Percentiles rank a stretch among this genome's conserved stretches.
Evolutionary conservation across 2,888 invertebrate species (phyloP).

Genomic region (Resseliella maxima): DNA sequence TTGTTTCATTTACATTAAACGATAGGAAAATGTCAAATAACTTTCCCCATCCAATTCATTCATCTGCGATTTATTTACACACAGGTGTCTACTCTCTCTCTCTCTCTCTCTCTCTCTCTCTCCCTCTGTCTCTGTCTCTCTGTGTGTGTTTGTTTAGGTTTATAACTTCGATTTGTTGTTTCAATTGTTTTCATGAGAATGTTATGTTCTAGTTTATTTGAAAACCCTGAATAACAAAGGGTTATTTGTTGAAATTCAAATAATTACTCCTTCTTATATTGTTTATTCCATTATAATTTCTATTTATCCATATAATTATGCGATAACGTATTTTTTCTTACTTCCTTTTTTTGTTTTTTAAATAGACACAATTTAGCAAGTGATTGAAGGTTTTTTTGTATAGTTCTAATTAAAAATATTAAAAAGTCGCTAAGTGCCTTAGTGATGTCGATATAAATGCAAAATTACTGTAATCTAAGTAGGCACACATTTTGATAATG

Average conservation of each 20-base stretch:
- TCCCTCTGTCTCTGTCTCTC: background rate
- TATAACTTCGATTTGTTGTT: background rate
- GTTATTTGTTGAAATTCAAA: constrained; percentile 24
- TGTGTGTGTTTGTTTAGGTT: background rate
- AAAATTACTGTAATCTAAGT: background rate
- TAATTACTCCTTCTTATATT: constrained; percentile 29
- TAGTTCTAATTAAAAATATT: background rate
- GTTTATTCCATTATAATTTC: constrained; percentile 23
- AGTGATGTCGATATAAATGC: background rate
- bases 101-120: background rate
- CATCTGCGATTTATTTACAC: too few species aligned
- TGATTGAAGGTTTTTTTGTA: background rate
- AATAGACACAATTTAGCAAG: background rate
- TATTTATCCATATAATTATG: constrained; percentile 23
- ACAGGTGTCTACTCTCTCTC: too few species aligned
- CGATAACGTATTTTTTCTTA: background rate
- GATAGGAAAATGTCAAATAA: background rate
- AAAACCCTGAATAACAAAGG: constrained; percentile 15
- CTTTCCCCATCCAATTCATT: background rate
- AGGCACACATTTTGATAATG: background rate
- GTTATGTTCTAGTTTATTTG: background rate
- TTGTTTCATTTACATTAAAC: constrained; percentile 37
- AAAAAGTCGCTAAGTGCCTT: constrained; percentile 2
- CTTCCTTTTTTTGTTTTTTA: background rate
- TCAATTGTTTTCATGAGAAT: background rate